Evolutionary conservation across 1,140 invertebrate species (phyloP), one percentile per base, ranked within the genome.

Genomic region (Drosophila seguyi): DNA sequence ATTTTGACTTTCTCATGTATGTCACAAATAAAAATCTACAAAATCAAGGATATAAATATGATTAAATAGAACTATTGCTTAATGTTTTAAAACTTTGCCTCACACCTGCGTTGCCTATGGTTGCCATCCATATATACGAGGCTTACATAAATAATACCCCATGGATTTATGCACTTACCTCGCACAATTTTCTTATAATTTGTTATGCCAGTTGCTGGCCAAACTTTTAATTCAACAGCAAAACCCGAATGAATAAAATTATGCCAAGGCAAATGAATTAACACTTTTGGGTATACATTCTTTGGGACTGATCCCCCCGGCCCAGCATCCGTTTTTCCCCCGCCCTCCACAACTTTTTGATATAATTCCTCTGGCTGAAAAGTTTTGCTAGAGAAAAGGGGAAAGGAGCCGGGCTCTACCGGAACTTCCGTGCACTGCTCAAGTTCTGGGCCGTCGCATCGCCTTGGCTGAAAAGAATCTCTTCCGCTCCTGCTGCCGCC

Each of bases 381-480:
- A 87, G 69, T 81, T 85, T 75, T 42, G 6, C 36, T 25, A 29
- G 61, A 27, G 47, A 57, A 39, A 77, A 34, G 7, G 29, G 41
- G 62, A 57, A 65, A 50, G 48, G 56, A 22, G 16, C 59, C 63
- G 58, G 69, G 65, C 61, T 79, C 53, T 58, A 71, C 84, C 85
- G 77, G 84, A 88, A 88, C 84, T 90, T 88, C 84, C 84, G 84
- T 88, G 82, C 79, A 58, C 53, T 76, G 85, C 85, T 88, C 85
- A 90, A 88, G 85, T 90, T 81, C 85, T 88, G 80, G 65, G 77
- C 79, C 71, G 83, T 72, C 59, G 75, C 84, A 76, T 76, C 58
- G 68, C 63, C 71, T 79, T 58, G 50, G 27, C 18, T 73, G 84
- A 78, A 78, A 84, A 75, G 76, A 83, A 58, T 75, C 60, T 38